Base-by-base conservation (phyloP, 2,113 vertebrate genomes). In the Gymnarchus niloticus region DNA sequence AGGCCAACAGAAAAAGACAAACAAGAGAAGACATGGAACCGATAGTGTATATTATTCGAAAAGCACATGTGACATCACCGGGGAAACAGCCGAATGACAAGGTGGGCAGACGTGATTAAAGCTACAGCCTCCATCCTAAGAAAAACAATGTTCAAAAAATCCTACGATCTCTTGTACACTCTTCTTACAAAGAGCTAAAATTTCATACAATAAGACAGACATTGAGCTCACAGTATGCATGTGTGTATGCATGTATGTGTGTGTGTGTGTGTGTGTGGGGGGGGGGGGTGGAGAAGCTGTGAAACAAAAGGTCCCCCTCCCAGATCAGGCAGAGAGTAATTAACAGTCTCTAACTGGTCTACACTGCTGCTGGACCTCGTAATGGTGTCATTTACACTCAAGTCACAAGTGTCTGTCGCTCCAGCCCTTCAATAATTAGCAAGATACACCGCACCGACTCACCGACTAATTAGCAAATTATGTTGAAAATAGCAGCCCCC, bases 381-480 rank as follows among this genome's bases (percentile, higher is more conserved):
- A 96, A 96, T 96, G 93, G 95, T 96, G 94, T 96, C 95, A 95
- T 96, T 97, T 96, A 96, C 96, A 96, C 95, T 94, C 96, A 90
- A 95, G 96, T 97, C 96, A 96, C 96, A 95, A 92, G 95, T 97
- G 95, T 94, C 92, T 92, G 92, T 95, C 93, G 92, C 91, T 85
- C 93, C 94, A 95, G 93, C 95, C 94, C 94, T 95, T 93, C 96
- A 92, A 94, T 98, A 98, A 98, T 97, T 96, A 98, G 95, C 93
- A 94, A 95, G 88, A 94, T 96, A 95, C 96, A 95, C 95, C 92
- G 94, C 93, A 95, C 92, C 95, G 92, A 94, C 95, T 96, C 92
- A 92, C 94, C 94, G 94, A 95, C 97, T 99, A 98, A 99, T 99
- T 99, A 99, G 96, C 95, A 97, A 97, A 99, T 99, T 99, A 97